Evolutionary conservation across 2,888 invertebrate species (phyloP), one percentile per base, ranked within the genome.

Genomic region (Drosophila atripex): DNA sequence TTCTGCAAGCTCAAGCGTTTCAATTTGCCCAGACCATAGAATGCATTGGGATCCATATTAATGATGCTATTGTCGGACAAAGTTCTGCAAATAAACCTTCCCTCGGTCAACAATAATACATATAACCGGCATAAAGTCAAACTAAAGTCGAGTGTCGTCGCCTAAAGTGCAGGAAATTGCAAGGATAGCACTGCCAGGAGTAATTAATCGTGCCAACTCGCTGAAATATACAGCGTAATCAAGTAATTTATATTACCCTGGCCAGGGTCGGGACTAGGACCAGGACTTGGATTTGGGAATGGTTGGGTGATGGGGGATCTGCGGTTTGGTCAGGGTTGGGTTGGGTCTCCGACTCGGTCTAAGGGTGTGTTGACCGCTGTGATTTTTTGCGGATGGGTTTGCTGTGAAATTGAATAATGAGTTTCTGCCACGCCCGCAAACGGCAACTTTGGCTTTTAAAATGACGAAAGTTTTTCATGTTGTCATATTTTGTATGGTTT

Each of bases 21-120:
- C 70, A 92, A 83, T 88, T 91, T 92, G 51, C 76, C 79, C 76
- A 92, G 85, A 71, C 91, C 92, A 77, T 88, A 88, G 89, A 96
- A 95, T 87, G 95, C 94, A 88, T 93, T 93, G 75, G 93, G 93
- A 90, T 94, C 93, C 89, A 96, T 93, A 84, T 93, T 92, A 90
- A 94, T 94, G 91, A 96, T 93, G 86, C 93, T 94, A 93, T 97
- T 97, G 92, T 94, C 94, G 16, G 95, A 94, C 89, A 97, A 93
- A 89, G 95, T 94, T 82, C 90, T 90, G 85, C 55, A 76, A 83
- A 76, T 70, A 75, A 71, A 76, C 78, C 70, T 59, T 73, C 85
- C 78, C 76, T 77, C 69, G 77, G 80, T 80, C 84, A 88, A 86
- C 88, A 83, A 53, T 60, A 61, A 39, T 47, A 39, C 28, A 21